These are phyloP conservation scores for Equus przewalskii DNA, from an alignment of 2,113 vertebrate genomes.

Conservation along the genomic window DNA sequence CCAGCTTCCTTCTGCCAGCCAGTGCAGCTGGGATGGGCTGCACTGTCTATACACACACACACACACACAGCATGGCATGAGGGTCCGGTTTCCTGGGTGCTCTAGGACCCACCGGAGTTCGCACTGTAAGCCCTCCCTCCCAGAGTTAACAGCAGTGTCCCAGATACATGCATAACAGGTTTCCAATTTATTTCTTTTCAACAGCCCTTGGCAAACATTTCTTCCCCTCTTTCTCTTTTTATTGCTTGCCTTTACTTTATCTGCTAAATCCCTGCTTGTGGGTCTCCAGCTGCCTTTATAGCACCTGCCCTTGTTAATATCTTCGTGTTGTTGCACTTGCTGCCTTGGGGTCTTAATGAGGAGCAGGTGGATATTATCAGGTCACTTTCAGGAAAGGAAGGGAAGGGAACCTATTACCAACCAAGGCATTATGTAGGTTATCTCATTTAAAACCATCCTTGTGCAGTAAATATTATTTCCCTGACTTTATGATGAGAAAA, in stretches of 20 bases:
- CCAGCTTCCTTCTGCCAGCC: constrained; percentile 31
- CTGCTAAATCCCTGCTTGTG: constrained; percentile 72
- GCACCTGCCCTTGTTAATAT: constrained; percentile 67
- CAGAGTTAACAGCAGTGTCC: constrained; percentile 72
- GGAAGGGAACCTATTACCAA: constrained; percentile 60
- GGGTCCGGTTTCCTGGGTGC: constrained; percentile 42
- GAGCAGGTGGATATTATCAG: constrained; percentile 74
- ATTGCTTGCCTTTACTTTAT: constrained; percentile 73
- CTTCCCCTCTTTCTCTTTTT: constrained; percentile 63
- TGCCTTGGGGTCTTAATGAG: constrained; percentile 74
- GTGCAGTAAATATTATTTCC: constrained; percentile 73
- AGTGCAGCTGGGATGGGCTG: constrained; percentile 6
- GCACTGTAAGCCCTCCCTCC: neutral
- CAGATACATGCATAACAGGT: constrained; percentile 81
- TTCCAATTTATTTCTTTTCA: constrained; percentile 83
- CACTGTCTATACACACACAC: neutral
- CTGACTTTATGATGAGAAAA: constrained; percentile 72
- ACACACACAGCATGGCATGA: accelerated
- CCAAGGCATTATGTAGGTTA: constrained; percentile 65
- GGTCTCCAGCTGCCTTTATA: constrained; percentile 58
- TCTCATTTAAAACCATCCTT: constrained; percentile 73
- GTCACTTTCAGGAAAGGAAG: constrained; percentile 65
- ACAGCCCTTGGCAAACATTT: constrained; percentile 59
- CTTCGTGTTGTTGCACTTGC: constrained; percentile 43
- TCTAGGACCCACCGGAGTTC: neutral